Evolutionary conservation across 2,113 vertebrate species (phyloP), one percentile per base, ranked within the genome.

Genomic region (Hyla sarda): DNA sequence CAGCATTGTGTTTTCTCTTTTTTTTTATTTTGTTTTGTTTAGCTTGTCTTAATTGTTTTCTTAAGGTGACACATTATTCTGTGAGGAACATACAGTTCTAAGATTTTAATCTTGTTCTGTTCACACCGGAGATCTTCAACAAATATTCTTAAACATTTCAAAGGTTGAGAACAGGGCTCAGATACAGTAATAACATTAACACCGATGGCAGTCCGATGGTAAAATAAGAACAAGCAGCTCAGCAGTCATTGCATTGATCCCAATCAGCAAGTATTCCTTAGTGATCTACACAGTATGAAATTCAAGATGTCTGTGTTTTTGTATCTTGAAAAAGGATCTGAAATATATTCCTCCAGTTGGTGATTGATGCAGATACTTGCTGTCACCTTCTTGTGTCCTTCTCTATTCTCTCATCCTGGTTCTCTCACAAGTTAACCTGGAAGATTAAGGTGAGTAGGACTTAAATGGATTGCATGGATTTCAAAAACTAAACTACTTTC

Each of bases 231-330:
- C 12, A 5, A 32, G n/a, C 52, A 48, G 25, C 54, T 60, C 34
- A 62, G 72, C 41, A 50, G 17, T 60, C 19, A 56, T 28, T 45
- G 37, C 32, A 84, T 84, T 84, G 72, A 75, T 84, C 37, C 72
- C 23, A n/a, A 74, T 62, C 37, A 12, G 37, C 73, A n/a, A 84
- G 58, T 23, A 23, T 56, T 84, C 72, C 83, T 56, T 6, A 75
- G 71, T 62, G 72, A 32, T 34, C 54, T 74, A 32, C 54, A 30
- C 28, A 34, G 14, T 84, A 65, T 48, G 83, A 84, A 76, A 84
- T 56, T n/a, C 17, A 48, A 74, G 72, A 84, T 48, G 34, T 58
- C 34, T 73, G 34, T 75, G 82, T 84, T 65, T 84, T n/a, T 28
- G 37, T 50, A 77, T 84, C 54, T 48, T 58, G 28, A 30, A 47